Evolutionary conservation across 1,140 invertebrate genomes (phyloP), one percentile per base, ranked within the genome.

Genomic region (Drosophila sp.): DNA sequence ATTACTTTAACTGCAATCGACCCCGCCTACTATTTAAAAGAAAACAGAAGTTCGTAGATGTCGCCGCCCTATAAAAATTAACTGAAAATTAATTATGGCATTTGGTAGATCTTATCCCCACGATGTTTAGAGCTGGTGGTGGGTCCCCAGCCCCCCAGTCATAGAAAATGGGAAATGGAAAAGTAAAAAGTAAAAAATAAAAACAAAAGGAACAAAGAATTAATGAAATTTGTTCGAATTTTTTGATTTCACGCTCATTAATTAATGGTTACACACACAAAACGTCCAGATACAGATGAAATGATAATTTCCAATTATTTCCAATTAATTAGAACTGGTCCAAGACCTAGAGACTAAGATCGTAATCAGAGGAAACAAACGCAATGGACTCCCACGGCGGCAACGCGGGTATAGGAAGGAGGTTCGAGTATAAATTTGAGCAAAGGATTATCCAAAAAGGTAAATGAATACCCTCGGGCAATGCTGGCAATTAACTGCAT

Each of bases 31-130:
- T 25, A 47, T 23, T 25, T 23, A 47, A 8, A 25, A 6, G 50
- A 58, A 66, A 60, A 72, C 70, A 54, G 60, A 65, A 70, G 64
- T 74, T 56, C 11, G 30, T 33, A 33, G 44, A 50, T 50, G 44
- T 56, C 47, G 41, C 41, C 61, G 65, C 66, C 60, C 60, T 50
- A 50, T 50, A 50, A 50, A 41, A 75, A 66, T 66, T 62, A 69
- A 38, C 61, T 66, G 67, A 66, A 62, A 76, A 80, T 84, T 80
- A 84, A 84, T 84, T 73, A 80, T 72, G 66, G 76, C 70, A 76
- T 74, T 83, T 61, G 23, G 2, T 8, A 79, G 76, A 79, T 83
- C 55, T 71, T 75, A 72, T 70, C 66, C 25, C 44, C 17, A 27
- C 7, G 23, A 50, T 50, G 8, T 50, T 50, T 10, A 50, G 8